Evolutionary conservation across 2,888 invertebrate genomes (phyloP), one percentile per base, ranked within the genome.

Genomic region (Drosophila stalkeri): DNA sequence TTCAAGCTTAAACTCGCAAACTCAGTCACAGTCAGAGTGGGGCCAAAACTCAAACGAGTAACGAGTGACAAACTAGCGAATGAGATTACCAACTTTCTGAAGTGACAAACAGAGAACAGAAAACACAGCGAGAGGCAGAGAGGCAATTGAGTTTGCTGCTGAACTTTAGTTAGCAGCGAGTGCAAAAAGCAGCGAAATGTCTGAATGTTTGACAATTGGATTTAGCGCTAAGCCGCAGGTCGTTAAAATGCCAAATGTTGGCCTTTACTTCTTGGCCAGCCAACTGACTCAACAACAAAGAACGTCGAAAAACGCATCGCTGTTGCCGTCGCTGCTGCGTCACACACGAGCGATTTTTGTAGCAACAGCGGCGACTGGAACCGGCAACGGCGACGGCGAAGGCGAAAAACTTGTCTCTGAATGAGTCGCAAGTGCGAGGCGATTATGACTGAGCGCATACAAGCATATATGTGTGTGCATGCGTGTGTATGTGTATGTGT

Each of bases 191-290:
- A 37, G 6, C 23, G 18, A 46, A 52, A 43, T 31, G 47, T 47
- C 54, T 37, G 62, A 37, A 23, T 23, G 31, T 14, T 23, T 37
- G 57, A 54, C 70, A 70, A 72, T 70, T 72, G 63, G 57, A 63
- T 72, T 33, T 51, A 49, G 60, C 61, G 46, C 37, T 52, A 41
- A 63, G 66, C 47, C 41, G 49, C 62, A 59, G 46, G 62, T 55
- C 41, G 64, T 63, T 80, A 56, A 80, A 86, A 85, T 84, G 87
- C 72, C 80, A 86, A 84, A 73, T 78, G 82, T 67, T 85, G 78
- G 78, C 82, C 81, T 86, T 83, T 83, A 66, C 68, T 64, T 49
- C 47, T 56, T 14, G 51, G 33, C 35, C 46, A 23, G 43, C 18
- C 49, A 41, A 56, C 59, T 52, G 51, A 74, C 64, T 57, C 44